These are phyloP conservation scores for Phymastichus coffea DNA, from an alignment of 1,140 invertebrate genomes.

Conservation along the genomic window DNA sequence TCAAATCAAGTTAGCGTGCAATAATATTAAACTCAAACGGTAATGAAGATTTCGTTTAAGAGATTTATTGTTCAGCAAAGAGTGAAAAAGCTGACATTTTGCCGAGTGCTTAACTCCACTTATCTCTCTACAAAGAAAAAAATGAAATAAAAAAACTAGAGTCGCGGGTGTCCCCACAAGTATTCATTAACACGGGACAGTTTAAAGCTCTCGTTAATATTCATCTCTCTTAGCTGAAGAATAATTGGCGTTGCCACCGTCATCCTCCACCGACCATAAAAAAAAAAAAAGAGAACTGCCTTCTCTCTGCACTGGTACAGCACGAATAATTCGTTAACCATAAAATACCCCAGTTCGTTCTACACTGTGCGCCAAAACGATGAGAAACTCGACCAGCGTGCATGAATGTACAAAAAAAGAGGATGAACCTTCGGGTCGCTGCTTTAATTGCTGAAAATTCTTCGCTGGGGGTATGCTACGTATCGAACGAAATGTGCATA, in stretches of 20 bases:
- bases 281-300: not conserved
- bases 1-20: too few relatives aligned
- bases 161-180: constrained; percentile 6
- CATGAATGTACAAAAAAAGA: not conserved
- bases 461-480: not conserved
- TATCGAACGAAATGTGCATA: not conserved
- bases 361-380: too few relatives aligned
- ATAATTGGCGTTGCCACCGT: constrained; percentile 13
- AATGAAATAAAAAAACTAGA: not conserved
- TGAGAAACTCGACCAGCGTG: too few relatives aligned
- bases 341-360: not conserved
- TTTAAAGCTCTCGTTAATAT: constrained; percentile 24
- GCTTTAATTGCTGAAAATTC: constrained; percentile 29
- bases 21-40: too few relatives aligned
- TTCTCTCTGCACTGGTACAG: too few relatives aligned
- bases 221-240: not conserved
- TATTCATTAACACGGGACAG: constrained; percentile 19
- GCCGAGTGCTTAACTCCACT: not conserved
- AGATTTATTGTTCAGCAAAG: not conserved
- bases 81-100: too few relatives aligned
- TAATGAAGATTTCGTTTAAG: not conserved
- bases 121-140: too few relatives aligned
- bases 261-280: too few relatives aligned
- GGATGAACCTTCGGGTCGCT: not conserved
- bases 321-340: not conserved